Conservation (phyloP, 1,140 invertebrate species). For the Paramacrobiotus metropolitanus region DNA sequence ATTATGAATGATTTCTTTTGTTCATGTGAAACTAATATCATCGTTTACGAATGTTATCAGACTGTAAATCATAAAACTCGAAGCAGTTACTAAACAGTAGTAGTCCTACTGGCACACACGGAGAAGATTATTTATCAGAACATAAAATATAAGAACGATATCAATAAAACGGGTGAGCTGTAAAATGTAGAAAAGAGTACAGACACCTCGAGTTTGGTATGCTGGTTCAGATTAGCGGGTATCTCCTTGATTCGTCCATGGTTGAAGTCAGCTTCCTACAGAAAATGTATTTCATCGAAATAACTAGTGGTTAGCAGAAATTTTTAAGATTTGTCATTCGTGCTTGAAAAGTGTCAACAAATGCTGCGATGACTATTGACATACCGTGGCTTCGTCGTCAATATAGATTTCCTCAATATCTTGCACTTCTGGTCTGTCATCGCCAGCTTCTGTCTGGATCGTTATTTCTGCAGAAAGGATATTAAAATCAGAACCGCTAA, state of each 20-base stretch:
- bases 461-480: no score
- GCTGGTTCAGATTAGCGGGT: constrained; percentile 43
- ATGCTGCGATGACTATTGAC: no score
- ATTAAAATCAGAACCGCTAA: no score
- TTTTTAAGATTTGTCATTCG: background rate
- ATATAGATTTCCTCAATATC: background rate
- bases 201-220: constrained; percentile 33
- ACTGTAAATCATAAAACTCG: background rate
- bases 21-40: background rate
- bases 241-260: constrained; percentile 57
- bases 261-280: constrained; percentile 52
- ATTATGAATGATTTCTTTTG: background rate
- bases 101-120: no score
- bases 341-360: background rate
- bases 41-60: background rate
- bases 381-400: background rate
- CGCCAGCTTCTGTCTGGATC: background rate
- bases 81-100: background rate
- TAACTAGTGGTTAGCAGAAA: no score
- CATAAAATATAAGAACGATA: background rate
- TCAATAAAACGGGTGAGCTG: background rate
- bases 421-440: background rate
- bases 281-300: background rate
- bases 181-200: background rate
- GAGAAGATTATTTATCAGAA: background rate